Evolutionary conservation across 2,797 vertebrate genomes (phyloP).

Genomic region (Mastacembelus armatus): DNA sequence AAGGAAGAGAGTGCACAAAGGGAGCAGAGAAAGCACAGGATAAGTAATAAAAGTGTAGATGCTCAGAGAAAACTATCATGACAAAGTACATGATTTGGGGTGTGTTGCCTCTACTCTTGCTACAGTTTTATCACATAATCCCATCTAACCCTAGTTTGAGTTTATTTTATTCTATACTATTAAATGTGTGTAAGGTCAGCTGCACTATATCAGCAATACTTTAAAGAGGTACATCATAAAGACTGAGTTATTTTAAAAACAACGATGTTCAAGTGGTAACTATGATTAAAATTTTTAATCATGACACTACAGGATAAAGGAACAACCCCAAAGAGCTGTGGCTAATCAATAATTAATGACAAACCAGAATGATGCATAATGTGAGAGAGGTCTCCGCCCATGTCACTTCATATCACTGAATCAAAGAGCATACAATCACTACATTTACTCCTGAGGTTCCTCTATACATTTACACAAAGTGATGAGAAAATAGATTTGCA

Average conservation of each 20-base stretch:
- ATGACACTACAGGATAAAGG: conserved; percentile 17
- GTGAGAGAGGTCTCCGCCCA: background rate
- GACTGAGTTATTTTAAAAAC: conserved; percentile 13
- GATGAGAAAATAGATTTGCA: background rate
- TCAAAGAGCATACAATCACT: background rate
- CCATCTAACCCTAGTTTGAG: background rate
- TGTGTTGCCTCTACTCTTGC: background rate
- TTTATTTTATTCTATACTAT: background rate
- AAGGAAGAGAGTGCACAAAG: conserved; percentile 7
- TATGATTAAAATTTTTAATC: conserved; percentile 3
- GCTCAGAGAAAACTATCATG: background rate
- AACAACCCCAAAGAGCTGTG: conserved; percentile 19
- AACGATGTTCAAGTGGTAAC: conserved; percentile 2
- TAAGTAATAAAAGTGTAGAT: conserved; percentile 12
- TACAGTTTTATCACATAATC: background rate
- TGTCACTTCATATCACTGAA: background rate
- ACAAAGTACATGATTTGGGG: background rate
- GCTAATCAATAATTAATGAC: conserved; percentile 8
- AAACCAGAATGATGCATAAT: conserved; percentile 23
- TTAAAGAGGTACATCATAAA: background rate
- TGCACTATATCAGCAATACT: background rate
- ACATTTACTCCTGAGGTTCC: background rate
- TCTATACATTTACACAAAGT: background rate
- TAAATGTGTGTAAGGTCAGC: background rate
- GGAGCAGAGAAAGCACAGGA: conserved; percentile 28